These are phyloP conservation scores for Anser brachyrhynchus DNA, from an alignment of 2,113 vertebrate genomes.

Conservation along the genomic window DNA sequence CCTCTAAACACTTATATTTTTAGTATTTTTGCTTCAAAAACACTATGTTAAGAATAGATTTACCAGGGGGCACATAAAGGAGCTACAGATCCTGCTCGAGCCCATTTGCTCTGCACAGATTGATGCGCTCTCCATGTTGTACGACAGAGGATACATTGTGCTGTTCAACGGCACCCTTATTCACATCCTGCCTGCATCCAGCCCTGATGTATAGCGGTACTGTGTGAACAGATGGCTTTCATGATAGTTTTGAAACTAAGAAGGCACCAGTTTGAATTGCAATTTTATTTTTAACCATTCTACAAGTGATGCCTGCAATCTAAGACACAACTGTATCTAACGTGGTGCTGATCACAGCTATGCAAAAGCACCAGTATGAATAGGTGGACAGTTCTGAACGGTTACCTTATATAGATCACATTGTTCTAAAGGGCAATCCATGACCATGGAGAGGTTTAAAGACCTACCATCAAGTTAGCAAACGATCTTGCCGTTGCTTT, in stretches of 20 bases:
- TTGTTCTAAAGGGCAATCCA: background rate
- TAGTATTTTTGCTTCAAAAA: background rate
- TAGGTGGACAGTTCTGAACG: background rate
- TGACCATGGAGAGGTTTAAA: background rate
- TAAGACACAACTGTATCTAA: background rate
- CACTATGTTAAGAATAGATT: background rate
- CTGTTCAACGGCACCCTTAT: constrained; percentile 35
- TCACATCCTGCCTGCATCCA: constrained; percentile 21
- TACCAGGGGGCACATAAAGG: background rate
- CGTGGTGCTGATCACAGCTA: background rate
- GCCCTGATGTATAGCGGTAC: background rate
- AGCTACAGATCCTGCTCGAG: background rate
- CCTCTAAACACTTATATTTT: background rate
- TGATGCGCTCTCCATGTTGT: background rate
- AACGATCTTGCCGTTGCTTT: background rate
- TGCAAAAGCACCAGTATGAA: background rate
- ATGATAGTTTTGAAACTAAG: constrained; percentile 43
- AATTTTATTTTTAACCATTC: constrained; percentile 35
- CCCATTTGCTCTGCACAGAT: background rate
- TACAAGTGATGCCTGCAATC: background rate
- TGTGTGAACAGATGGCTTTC: constrained; percentile 52
- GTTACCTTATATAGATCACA: background rate
- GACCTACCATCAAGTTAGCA: background rate
- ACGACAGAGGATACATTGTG: background rate
- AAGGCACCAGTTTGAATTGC: background rate